A percentile compares a stretch with the other conserved stretches of the same genome.
These are phyloP conservation scores for Willisornis vidua DNA, from an alignment of 2,113 vertebrate genomes.

Conservation along the genomic window DNA sequence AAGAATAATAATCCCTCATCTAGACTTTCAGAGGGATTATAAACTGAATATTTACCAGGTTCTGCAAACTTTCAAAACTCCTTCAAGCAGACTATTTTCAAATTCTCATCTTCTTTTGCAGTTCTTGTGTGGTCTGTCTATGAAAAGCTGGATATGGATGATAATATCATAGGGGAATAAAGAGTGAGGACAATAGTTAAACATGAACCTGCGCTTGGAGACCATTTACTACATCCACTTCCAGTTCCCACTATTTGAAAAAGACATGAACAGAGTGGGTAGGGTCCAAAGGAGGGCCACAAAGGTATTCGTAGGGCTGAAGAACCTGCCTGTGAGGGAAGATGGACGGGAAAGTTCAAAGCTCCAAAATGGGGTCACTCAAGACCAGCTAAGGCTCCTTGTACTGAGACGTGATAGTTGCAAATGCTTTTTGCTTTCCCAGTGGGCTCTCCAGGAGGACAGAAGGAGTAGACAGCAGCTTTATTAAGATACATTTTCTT, in stretches of 20 bases:
- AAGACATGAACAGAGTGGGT: not conserved
- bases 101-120: not conserved
- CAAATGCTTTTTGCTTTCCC: not conserved
- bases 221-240: not conserved
- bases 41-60: not conserved
- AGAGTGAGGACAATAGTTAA: not conserved
- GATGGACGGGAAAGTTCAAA: not conserved
- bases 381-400: not conserved
- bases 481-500: not conserved
- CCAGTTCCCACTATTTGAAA: not conserved
- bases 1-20: not conserved
- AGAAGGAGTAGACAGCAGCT: not conserved
- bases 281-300: not conserved
- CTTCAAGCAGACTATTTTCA: not conserved
- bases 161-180: not conserved
- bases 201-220: not conserved
- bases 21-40: not conserved
- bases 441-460: not conserved
- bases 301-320: not conserved
- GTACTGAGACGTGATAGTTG: accelerated
- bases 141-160: not conserved
- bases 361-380: not conserved
- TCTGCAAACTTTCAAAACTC: not conserved
- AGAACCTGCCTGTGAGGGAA: not conserved
- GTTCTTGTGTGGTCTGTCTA: not conserved